Evolutionary conservation across 2,888 invertebrate genomes (phyloP), one percentile per base, ranked within the genome.

Genomic region (Callinectes sapidus): DNA sequence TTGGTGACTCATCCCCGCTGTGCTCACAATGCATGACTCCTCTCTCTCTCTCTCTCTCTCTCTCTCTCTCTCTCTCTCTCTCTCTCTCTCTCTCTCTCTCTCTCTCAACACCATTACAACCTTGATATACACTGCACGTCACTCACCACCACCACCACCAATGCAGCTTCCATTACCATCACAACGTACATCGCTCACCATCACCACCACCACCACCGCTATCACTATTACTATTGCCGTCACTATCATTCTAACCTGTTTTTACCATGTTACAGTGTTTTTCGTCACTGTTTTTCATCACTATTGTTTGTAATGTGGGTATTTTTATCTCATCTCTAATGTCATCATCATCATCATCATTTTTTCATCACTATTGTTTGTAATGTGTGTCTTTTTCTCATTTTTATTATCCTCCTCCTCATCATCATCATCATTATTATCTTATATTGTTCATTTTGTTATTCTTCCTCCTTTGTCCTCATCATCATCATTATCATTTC

Each of bases 61-160:
- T 71, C 71, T 71, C 71, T 71, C 71, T 71, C 71, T 71, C 71
- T 71, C 71, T 71, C 71, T 71, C 71, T 71, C 71, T n/a, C 71
- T 71, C 71, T 61, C 61, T 61, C 61, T 61, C 23, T n/a, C 71
- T 71, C 71, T n/a, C 71, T 71, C 71, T 71, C 71, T 71, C 71
- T n/a, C 71, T 71, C 71, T 71, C 71, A 23, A 16, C 61, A 18
- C 61, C 61, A 61, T 23, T 3, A 61, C 61, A 16, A 6, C 13
- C 61, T 23, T 61, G 18, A 61, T 61, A 61, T 61, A 61, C 23
- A 61, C 61, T 18, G 23, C 23, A 23, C 23, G 23, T 23, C 23
- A 61, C 61, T 61, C 23, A 61, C 61, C 61, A 61, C 18, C 23
- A 61, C 61, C 23, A 61, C 61, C 61, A 61, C 61, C 23, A 61